Conservation (phyloP, 2,113 vertebrate genomes). For the Callaeas wilsoni region DNA sequence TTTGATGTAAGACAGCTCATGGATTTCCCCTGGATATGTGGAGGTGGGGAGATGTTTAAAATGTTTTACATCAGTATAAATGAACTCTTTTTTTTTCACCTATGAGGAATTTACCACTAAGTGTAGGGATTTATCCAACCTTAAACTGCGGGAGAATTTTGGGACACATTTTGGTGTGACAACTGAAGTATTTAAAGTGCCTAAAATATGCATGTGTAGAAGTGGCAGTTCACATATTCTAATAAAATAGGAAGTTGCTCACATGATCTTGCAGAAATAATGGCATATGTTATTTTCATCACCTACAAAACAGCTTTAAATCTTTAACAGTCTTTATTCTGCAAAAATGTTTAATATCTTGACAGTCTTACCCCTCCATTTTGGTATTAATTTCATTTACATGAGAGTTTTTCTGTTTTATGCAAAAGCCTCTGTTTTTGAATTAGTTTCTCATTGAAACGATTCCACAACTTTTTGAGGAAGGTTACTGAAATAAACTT, state of each 20-base stretch:
- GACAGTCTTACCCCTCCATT: neutral
- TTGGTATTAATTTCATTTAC: neutral
- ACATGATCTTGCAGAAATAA: neutral
- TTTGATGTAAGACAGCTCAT: neutral
- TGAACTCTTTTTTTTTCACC: neutral
- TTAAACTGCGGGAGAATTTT: neutral
- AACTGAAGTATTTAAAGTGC: neutral
- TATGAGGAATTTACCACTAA: neutral
- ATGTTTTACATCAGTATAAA: neutral
- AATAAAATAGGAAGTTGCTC: neutral
- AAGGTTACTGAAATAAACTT: neutral
- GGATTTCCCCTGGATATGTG: neutral
- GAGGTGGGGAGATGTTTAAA: neutral
- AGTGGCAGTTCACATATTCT: neutral
- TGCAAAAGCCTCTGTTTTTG: neutral
- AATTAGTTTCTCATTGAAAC: neutral
- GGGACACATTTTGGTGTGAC: neutral
- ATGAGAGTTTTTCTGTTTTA: fast-evolving
- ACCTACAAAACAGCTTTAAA: neutral
- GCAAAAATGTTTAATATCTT: neutral
- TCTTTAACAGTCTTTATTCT: neutral
- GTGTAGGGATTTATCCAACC: neutral
- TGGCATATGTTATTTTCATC: neutral
- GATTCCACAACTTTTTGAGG: neutral
- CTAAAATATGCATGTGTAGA: neutral